Conservation (phyloP, 2,113 vertebrate genomes). For the Callospermophilus lateralis region DNA sequence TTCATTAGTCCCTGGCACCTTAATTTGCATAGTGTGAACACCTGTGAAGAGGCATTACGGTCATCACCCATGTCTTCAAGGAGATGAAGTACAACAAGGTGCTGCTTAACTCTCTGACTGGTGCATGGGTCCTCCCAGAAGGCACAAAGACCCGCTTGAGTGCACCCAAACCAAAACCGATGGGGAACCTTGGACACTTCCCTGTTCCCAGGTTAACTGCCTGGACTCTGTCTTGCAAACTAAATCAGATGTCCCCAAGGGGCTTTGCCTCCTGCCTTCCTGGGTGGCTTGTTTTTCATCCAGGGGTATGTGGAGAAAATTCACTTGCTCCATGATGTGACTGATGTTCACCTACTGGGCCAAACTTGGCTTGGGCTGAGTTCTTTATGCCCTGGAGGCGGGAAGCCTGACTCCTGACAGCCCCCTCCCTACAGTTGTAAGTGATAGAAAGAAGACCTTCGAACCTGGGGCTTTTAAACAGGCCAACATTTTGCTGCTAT, state of each 20-base stretch:
- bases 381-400: background rate
- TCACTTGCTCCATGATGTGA: background rate
- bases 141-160: background rate
- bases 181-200: background rate
- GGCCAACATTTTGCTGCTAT: background rate
- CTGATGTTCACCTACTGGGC: background rate
- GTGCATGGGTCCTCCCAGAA: background rate
- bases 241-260: background rate
- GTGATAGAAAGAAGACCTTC: background rate
- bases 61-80: background rate
- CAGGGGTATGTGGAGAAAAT: background rate
- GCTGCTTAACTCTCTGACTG: background rate
- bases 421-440: background rate
- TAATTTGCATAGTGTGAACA: background rate
- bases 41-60: background rate
- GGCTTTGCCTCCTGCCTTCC: background rate
- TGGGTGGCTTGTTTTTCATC: background rate
- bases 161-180: background rate
- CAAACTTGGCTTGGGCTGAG: background rate
- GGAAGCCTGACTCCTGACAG: background rate
- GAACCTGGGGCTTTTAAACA: background rate
- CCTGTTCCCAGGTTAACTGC: background rate
- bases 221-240: background rate
- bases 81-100: background rate
- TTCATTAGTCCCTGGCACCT: background rate